Conservation (phyloP, 2,113 vertebrate species). For the Erythrocercus mccallii region DNA sequence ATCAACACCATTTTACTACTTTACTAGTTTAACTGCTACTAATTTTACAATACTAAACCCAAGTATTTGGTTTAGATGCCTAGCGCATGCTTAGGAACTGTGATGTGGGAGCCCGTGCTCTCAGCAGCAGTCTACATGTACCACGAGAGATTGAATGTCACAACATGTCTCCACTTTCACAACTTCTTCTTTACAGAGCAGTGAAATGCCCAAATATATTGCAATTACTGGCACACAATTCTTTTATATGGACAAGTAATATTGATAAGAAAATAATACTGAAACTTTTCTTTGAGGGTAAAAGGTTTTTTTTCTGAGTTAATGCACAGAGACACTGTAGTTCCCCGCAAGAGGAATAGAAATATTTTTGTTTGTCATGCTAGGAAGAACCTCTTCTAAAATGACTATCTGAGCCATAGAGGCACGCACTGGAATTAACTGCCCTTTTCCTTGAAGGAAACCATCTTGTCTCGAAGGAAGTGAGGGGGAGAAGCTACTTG, state of each 20-base stretch:
- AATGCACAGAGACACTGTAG: background rate
- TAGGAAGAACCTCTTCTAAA: background rate
- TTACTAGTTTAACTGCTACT: background rate
- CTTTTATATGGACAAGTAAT: background rate
- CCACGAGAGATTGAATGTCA: rapidly evolving
- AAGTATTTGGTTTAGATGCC: background rate
- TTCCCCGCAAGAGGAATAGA: background rate
- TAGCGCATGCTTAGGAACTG: background rate
- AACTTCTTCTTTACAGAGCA: background rate
- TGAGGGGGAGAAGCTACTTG: background rate
- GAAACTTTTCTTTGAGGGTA: background rate
- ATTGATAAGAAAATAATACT: background rate
- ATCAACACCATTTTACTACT: background rate
- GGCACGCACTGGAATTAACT: background rate
- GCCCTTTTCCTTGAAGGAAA: background rate
- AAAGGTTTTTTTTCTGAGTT: background rate
- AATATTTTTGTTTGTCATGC: background rate
- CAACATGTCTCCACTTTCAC: background rate
- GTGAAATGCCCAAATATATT: background rate
- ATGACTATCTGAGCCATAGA: background rate
- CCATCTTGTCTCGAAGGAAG: background rate
- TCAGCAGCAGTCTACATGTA: background rate
- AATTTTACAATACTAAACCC: background rate
- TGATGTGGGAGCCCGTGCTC: background rate
- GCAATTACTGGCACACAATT: background rate